Base-by-base conservation (phyloP, 2,888 invertebrate species). In the Galerucella calmariensis region DNA sequence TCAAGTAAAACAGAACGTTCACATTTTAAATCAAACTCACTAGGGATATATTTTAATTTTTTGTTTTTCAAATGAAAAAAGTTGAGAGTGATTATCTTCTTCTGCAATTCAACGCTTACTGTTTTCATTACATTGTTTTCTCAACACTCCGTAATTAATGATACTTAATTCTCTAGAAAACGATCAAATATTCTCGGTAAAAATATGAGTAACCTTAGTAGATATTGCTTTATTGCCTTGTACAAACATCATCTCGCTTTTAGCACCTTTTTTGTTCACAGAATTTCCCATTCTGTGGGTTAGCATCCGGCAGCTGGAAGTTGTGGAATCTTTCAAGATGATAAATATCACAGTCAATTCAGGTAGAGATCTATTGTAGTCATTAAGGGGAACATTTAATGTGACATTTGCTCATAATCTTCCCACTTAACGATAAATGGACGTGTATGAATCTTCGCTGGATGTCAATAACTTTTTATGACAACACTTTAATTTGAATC, bases 321-420 rank as follows among this genome's bases (percentile, higher is more conserved):
- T 73, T 74, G 75, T 72, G 63, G 74, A 69, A 73, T 63, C 75
- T 74, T 75, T 67, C 78, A 79, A 80, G 79, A 84, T 85, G 85
- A 85, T 84, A 84, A 84, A 85, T 85, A 82, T 78, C 74, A 75
- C 82, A 83, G 84, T 84, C 83, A 83, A 84, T 84, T 85, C 84
- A 83, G 82, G 83, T 83, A 78, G 78, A 84, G 83, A 84, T 83
- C 84, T 83, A 84, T 84, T 84, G 81, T 82, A 80, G 81, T 82
- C 82, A 83, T 84, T 85, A 84, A 83, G 84, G 79, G 80, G 78
- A 79, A 79, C 80, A 82, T 82, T 81, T 83, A 79, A 82, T 81
- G 79, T 80, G 80, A 74, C 79, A 76, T 81, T 81, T 78, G 80
- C 77, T 81, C 80, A 77, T 74, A 79, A 77, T 74, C 65, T 69